A percentile compares a stretch with the other conserved stretches of the same genome.
phyloP scores from a whole-genome alignment of 2,797 vertebrate species.

The Leptodactylus fallax region DNA sequence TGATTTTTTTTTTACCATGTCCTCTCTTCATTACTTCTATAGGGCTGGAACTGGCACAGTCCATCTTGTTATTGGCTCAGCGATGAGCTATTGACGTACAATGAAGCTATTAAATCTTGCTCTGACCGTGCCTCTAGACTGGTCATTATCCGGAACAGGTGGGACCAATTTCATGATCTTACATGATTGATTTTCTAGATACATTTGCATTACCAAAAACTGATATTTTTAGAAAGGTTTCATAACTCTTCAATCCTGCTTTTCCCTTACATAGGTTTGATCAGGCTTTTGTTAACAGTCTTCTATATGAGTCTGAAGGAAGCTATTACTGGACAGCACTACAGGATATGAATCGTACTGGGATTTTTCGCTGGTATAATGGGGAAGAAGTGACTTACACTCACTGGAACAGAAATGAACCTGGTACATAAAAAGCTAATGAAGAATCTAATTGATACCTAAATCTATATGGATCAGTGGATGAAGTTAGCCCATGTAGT shows the following conservation, averaged over 20 bases:
- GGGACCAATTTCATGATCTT: background rate
- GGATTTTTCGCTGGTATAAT: slow-evolving; percentile 88
- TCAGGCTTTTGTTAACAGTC: slow-evolving; percentile 92
- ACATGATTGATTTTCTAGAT: background rate
- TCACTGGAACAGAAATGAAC: slow-evolving; percentile 96
- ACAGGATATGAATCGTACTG: slow-evolving; percentile 81
- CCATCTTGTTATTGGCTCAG: slow-evolving; percentile 93
- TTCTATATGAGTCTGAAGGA: slow-evolving; percentile 86
- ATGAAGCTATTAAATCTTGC: slow-evolving; percentile 85
- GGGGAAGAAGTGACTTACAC: slow-evolving; percentile 88
- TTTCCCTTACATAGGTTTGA: slow-evolving; percentile 82
- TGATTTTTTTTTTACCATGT: background rate
- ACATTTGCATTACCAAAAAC: background rate
- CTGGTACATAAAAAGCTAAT: slow-evolving; percentile 75
- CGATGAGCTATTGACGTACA: slow-evolving; percentile 84
- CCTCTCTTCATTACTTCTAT: slow-evolving; percentile 2
- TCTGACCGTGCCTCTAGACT: slow-evolving; percentile 80
- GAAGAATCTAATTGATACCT: background rate
- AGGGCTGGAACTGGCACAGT: slow-evolving; percentile 98
- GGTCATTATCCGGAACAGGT: slow-evolving; percentile 92
- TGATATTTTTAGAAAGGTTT: background rate
- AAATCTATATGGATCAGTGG: background rate
- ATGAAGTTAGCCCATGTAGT: background rate
- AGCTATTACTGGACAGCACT: slow-evolving; percentile 92
- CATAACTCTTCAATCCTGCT: background rate